Evolutionary conservation across 2,113 vertebrate species (phyloP), one percentile per base, ranked within the genome.

Genomic region (Hypocryptadius cinnamomeus): DNA sequence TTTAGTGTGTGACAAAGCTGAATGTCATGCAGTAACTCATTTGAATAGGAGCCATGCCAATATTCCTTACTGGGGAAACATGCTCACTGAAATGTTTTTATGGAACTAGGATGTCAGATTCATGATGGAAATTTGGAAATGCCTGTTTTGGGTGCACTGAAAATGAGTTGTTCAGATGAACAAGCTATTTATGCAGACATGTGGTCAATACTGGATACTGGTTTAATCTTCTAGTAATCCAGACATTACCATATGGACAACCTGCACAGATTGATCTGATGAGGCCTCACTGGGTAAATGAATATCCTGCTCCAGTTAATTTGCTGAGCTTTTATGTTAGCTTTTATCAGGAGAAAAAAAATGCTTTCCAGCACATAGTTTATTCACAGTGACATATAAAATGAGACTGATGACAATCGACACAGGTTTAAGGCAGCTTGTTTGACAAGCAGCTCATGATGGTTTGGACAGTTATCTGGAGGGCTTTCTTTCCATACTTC

Each of bases 181-280:
- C 48, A 85, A 84, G 73, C 65, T 79, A 64, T 93, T 92, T 81
- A 69, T 37, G 50, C 33, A 72, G 78, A 59, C 85, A 66, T 65
- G 82, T 72, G 83, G 83, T 78, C 83, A 86, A 92, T 84, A 37
- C 71, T 80, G 71, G 74, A 47, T 64, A 48, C 35, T 60, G 57
- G 47, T 87, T 95, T 96, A 95, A 96, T 96, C 96, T 91, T 90
- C 68, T 48, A 28, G 47, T 94, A 94, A 94, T 94, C 94, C 85
- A 94, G 88, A 81, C 50, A 4, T 86, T 83, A 83, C 89, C 96
- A 83, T 94, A 93, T 89, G 92, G 91, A 89, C 87, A 92, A 90
- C 82, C 48, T 63, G 42, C 91, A 89, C 71, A 48, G 79, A 92
- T 53, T 88, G 56, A 42, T 95, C 80, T 72, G 57, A 40, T 48